Evolutionary conservation across 2,113 vertebrate genomes (phyloP).

Genomic region (Oxyruncus cristatus): DNA sequence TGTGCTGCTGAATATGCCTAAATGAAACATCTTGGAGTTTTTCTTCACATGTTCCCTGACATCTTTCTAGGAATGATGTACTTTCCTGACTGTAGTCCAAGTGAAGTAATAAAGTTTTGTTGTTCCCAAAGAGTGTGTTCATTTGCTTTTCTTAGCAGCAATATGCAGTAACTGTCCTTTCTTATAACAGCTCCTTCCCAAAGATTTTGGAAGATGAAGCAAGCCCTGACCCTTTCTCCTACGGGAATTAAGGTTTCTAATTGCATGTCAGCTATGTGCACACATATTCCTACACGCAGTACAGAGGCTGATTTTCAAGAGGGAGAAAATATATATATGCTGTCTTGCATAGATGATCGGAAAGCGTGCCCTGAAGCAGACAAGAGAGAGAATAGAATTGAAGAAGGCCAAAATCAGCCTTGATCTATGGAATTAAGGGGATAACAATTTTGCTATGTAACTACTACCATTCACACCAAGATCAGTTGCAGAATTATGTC

Average conservation of each 20-base stretch:
- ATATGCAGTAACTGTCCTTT: neutral
- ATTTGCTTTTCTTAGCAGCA: neutral
- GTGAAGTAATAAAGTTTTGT: slow-evolving; percentile 25
- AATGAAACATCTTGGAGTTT: neutral
- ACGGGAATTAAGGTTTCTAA: neutral
- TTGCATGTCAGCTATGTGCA: neutral
- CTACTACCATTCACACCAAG: neutral
- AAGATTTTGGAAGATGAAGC: neutral
- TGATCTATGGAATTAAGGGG: neutral
- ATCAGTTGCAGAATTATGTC: neutral
- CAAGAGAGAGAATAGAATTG: neutral
- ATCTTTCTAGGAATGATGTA: neutral
- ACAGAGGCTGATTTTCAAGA: neutral
- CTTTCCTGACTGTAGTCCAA: neutral
- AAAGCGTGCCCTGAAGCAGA: neutral
- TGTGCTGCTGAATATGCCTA: neutral
- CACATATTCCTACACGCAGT: neutral
- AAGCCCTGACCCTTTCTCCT: neutral
- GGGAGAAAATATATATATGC: neutral
- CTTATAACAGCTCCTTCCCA: neutral
- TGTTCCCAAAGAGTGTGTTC: neutral
- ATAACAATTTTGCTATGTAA: neutral
- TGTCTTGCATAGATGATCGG: neutral
- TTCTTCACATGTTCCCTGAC: neutral
- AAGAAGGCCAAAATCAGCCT: neutral